Percentiles rank a stretch among this genome's conserved stretches.
These are phyloP conservation scores for Otolemur crassicaudatus DNA, from an alignment of 2,797 vertebrate genomes.

Conservation along the genomic window DNA sequence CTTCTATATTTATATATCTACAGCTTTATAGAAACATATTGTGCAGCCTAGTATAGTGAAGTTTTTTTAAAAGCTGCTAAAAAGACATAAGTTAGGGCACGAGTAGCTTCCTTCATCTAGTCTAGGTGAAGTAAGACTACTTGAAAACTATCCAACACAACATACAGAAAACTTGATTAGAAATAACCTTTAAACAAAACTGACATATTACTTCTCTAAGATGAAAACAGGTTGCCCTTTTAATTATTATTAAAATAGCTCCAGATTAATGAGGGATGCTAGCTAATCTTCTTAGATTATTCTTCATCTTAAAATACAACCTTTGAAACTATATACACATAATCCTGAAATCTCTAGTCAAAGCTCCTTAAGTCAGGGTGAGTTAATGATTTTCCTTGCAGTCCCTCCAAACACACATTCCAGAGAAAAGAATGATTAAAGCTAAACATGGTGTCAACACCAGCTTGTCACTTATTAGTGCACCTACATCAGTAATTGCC, in stretches of 20 bases:
- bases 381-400: slow-evolving; percentile 66
- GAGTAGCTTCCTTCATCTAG: neutral
- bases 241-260: slow-evolving; percentile 61
- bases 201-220: neutral
- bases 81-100: neutral
- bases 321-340: slow-evolving; percentile 67
- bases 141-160: neutral
- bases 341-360: slow-evolving; percentile 60
- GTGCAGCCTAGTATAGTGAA: neutral
- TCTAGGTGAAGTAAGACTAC: slow-evolving; percentile 19
- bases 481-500: neutral
- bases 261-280: slow-evolving; percentile 56
- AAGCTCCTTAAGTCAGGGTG: slow-evolving; percentile 58
- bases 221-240: neutral
- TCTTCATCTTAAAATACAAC: slow-evolving; percentile 64
- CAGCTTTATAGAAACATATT: neutral
- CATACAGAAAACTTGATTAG: neutral
- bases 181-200: slow-evolving; percentile 25
- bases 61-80: neutral
- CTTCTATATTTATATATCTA: neutral
- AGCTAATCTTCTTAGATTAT: slow-evolving; percentile 66
- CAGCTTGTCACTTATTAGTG: neutral
- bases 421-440: neutral
- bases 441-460: neutral
- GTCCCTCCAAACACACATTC: slow-evolving; percentile 44